phyloP scores from a whole-genome alignment of 2,888 invertebrate species.

The Diadegma fenestrale region DNA sequence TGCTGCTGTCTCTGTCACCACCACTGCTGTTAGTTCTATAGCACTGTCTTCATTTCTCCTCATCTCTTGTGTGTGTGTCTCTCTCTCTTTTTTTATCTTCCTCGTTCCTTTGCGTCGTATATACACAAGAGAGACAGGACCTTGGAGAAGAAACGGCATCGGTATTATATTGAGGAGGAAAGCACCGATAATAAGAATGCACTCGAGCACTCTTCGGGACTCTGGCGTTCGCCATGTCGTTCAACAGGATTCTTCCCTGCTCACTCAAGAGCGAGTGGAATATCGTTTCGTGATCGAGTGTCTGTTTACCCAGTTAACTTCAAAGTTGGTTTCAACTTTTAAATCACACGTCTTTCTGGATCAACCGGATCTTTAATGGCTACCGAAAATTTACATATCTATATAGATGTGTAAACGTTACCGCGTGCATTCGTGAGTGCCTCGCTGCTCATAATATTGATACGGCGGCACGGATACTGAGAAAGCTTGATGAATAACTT shows the following conservation, averaged over 20 bases:
- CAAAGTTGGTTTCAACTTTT: constrained; percentile 66
- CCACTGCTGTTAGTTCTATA: constrained; percentile 26
- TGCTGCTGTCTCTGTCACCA: constrained; percentile 31
- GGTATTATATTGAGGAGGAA: constrained; percentile 41
- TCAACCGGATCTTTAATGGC: constrained; percentile 70
- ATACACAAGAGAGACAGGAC: constrained; percentile 39
- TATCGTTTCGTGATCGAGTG: constrained; percentile 77
- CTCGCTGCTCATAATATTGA: constrained; percentile 14
- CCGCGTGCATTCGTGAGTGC: not conserved
- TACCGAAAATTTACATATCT: constrained; percentile 4
- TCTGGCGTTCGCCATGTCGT: constrained; percentile 43
- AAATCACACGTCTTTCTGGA: constrained; percentile 58
- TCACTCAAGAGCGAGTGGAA: constrained; percentile 73
- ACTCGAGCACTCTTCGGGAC: constrained; percentile 51
- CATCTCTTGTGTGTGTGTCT: constrained; percentile 1
- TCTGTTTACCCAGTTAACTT: constrained; percentile 76
- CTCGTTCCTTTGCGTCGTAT: constrained; percentile 29
- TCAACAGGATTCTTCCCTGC: constrained; percentile 49
- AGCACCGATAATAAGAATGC: constrained; percentile 62
- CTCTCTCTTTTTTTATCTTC: constrained; percentile 1
- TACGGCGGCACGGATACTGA: not conserved
- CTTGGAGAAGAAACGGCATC: constrained; percentile 31
- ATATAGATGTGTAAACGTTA: not conserved
- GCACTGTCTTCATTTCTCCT: constrained; percentile 7
- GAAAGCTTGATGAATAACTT: constrained; percentile 1